phyloP scores from a whole-genome alignment of 2,113 vertebrate species.

The Chaetodon trifascialis region DNA sequence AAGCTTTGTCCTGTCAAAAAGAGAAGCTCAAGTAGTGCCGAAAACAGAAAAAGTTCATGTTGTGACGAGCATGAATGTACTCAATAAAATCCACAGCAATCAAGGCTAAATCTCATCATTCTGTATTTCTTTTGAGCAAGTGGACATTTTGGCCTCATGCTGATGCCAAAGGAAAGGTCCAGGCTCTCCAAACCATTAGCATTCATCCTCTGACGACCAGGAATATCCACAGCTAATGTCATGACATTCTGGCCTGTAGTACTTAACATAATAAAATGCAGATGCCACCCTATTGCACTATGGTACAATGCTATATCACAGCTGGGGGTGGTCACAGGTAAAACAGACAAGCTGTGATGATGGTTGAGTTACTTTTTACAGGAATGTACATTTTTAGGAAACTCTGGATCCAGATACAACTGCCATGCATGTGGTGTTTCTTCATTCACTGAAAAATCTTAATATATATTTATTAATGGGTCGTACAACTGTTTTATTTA shows the following conservation, averaged over 20 bases:
- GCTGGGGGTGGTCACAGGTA: neutral
- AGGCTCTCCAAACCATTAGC: neutral
- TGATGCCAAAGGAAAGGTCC: neutral
- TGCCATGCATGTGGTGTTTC: neutral
- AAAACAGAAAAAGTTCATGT: neutral
- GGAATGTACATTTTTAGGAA: neutral
- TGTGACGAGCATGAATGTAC: no score
- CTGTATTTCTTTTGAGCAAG: no score
- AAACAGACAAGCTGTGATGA: neutral
- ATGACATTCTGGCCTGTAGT: neutral
- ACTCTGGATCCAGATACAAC: neutral
- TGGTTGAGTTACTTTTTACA: neutral
- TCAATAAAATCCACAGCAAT: neutral
- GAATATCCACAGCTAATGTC: neutral
- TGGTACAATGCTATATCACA: neutral
- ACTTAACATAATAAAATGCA: neutral
- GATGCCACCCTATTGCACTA: no score
- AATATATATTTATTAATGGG: neutral
- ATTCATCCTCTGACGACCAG: neutral
- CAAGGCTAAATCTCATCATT: neutral
- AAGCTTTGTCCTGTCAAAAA: neutral
- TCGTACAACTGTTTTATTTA: neutral
- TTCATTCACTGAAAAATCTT: neutral
- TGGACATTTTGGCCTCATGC: neutral
- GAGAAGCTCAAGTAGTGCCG: neutral